Evolutionary conservation across 2,888 invertebrate species (phyloP).

Genomic region (Cryptus armator): DNA sequence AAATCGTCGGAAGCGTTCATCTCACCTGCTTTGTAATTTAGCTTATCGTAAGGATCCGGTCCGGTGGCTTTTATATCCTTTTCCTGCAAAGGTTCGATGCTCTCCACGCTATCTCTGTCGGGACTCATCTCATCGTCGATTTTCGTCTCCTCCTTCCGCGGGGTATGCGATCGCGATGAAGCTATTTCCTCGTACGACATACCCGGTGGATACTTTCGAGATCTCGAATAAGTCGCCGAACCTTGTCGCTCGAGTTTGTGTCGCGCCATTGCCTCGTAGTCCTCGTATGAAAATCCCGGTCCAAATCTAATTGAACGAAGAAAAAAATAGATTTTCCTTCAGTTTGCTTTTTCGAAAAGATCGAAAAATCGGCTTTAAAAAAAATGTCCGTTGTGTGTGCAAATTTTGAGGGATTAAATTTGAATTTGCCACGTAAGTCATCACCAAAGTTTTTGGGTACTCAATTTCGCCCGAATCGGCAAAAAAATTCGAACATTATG

Average conservation of each 20-base stretch:
- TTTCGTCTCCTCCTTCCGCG: conserved; percentile 72
- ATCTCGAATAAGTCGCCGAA: conserved; percentile 77
- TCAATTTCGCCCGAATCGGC: no score
- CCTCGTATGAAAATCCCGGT: conserved; percentile 83
- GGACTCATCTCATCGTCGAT: conserved; percentile 76
- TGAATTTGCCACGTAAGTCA: no score
- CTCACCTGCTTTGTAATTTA: conserved; percentile 84
- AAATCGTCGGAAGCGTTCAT: background rate
- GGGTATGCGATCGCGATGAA: conserved; percentile 78
- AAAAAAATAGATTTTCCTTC: no score
- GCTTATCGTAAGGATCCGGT: conserved; percentile 85
- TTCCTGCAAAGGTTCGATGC: conserved; percentile 82
- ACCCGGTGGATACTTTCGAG: conserved; percentile 82
- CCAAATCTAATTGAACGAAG: conserved; percentile 75
- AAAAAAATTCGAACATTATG: no score
- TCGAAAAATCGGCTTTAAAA: no score
- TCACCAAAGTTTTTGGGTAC: no score
- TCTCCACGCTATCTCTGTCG: conserved; percentile 80
- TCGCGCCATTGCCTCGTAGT: conserved; percentile 84
- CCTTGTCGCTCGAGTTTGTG: conserved; percentile 83
- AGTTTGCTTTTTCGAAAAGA: no score
- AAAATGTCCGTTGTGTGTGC: no score
- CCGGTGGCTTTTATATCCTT: conserved; percentile 84
- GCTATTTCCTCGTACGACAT: conserved; percentile 84
- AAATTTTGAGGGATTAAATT: no score